Percentiles rank a stretch among this genome's conserved stretches.
Evolutionary conservation across 2,888 invertebrate genomes (phyloP).

Genomic region (Protophormia terraenovae): DNA sequence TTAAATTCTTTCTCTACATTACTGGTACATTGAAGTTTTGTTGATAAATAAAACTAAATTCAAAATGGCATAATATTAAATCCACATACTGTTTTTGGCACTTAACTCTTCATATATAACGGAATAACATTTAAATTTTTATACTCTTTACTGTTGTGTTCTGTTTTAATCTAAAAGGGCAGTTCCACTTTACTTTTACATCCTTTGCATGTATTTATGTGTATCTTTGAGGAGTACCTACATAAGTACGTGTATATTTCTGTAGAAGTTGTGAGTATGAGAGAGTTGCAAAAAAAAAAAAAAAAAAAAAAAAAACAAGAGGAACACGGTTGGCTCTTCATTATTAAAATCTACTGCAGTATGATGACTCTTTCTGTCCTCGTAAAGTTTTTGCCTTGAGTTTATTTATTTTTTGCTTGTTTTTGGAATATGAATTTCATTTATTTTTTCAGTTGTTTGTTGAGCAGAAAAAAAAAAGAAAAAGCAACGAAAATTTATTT

Average conservation of each 20-base stretch:
- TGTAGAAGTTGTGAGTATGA: background rate
- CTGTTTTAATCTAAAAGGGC: background rate
- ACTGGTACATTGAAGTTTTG: too few species aligned
- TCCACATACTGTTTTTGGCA: background rate
- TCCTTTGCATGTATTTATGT: background rate
- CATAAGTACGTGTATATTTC: background rate
- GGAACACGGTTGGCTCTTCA: slow-evolving; percentile 49
- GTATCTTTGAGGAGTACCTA: background rate
- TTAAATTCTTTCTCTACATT: too few species aligned
- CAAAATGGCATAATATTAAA: background rate
- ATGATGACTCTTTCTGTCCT: slow-evolving; percentile 56
- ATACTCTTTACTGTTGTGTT: background rate
- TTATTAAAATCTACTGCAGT: slow-evolving; percentile 67
- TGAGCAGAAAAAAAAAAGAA: background rate
- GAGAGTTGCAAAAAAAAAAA: slow-evolving; percentile 9
- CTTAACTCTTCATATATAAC: too few species aligned
- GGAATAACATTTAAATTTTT: slow-evolving; percentile 32
- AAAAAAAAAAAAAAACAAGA: slow-evolving; percentile 17
- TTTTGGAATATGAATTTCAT: slow-evolving; percentile 12
- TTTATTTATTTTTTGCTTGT: slow-evolving; percentile 14
- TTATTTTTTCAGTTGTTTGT: slow-evolving; percentile 14
- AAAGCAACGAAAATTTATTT: slow-evolving; percentile 41
- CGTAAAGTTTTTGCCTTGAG: slow-evolving; percentile 56
- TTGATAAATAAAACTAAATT: too few species aligned
- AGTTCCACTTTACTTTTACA: background rate